Evolutionary conservation across 1,140 invertebrate species (phyloP), one percentile per base, ranked within the genome.

Genomic region (Drosophila gunungcola): DNA sequence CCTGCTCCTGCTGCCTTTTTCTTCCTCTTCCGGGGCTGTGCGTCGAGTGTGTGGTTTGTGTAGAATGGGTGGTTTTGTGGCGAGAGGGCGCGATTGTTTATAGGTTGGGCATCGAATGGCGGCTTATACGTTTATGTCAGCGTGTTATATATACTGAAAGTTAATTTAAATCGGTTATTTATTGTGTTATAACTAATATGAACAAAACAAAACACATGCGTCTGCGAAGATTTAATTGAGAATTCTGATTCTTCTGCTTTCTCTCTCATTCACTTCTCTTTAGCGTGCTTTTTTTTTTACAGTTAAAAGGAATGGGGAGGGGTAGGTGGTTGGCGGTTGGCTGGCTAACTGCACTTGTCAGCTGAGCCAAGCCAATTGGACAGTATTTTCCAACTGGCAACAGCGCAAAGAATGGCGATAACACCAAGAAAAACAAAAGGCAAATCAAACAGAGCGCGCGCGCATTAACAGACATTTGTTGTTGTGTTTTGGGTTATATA

Each of bases 331-430:
- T n/a, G 38, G 54, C 3, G 10, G 21, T 4, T 13, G 13, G 25
- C n/a, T n/a, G 38, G 54, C 3, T 67, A 55, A 76, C 73, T 76
- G 73, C 73, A 76, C 73, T 68, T 76, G 73, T 76, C 73, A 76
- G 73, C 73, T 76, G 73, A 60, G 54, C 60, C 29, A 32, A 51
- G 46, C 58, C 48, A 69, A 68, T 68, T 65, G 51, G 16, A 57
- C 38, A 21, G 34, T 2, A 55, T 39, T 39, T 64, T 53, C 34
- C 69, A 38, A 74, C 68, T 74, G 38, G 49, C 55, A 51, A 61
- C 41, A 43, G 61, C 34, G 39, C 5, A 49, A 55, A 54, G 34
- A 46, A 42, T 32, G 12, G 61, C 34, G 34, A 5, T 45, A 55
- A 54, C 27, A 46, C 32, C 38, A 10, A 29, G 54, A 64, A 29